Percentiles rank a stretch among this genome's conserved stretches.
phyloP scores from a whole-genome alignment of 2,113 vertebrate genomes.

The human (Homo sapiens) region GRCh38 chr3:62469001-62469500 shows the following conservation, averaged over 20 bases:
- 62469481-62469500: background rate
- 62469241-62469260: background rate
- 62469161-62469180: background rate
- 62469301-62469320: background rate
- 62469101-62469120: slow-evolving; percentile 12
- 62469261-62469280: slow-evolving; percentile 20
- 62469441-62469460: background rate
- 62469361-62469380: background rate
- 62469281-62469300: background rate
- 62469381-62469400: background rate
- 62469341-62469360: background rate
- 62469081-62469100: background rate
- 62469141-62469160: background rate
- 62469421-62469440: background rate
- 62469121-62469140: background rate
- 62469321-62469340: background rate
- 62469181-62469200: background rate
- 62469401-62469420: background rate
- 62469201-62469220: background rate
- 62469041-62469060: background rate
- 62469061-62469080: background rate
- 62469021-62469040: background rate
- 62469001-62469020: background rate
- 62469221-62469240: background rate
- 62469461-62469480: background rate